phyloP scores from a whole-genome alignment of 1,140 invertebrate genomes.

The silkworm (Bombyx mori) region DNA sequence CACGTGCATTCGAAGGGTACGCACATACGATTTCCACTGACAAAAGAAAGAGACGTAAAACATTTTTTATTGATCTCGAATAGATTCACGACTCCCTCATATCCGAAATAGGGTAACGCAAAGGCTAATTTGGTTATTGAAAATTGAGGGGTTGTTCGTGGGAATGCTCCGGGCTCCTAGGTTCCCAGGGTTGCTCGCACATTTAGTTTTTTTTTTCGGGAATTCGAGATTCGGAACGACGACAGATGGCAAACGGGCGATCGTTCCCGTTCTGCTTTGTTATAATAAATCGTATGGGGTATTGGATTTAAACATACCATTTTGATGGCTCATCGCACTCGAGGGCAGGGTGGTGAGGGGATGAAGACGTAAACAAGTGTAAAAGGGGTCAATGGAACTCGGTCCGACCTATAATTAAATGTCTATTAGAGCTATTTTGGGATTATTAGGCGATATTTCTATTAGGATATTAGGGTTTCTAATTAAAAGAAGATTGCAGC shows the following conservation, averaged over 20 bases:
- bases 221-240: conserved; percentile 61
- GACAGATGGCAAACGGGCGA: conserved; percentile 67
- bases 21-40: conserved; percentile 31
- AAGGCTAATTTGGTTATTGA: conserved; percentile 72
- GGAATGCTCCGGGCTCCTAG: conserved; percentile 62
- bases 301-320: conserved; percentile 68
- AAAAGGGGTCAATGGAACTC: conserved; percentile 68
- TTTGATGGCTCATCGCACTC: conserved; percentile 60
- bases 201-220: conserved; percentile 64
- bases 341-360: conserved; percentile 36
- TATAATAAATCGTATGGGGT: conserved; percentile 66
- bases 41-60: conserved; percentile 35
- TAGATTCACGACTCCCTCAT: conserved; percentile 70
- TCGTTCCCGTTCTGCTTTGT: conserved; percentile 60
- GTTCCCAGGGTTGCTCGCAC: conserved; percentile 68
- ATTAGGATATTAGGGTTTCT: conserved; percentile 35
- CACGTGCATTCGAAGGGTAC: conserved; percentile 68
- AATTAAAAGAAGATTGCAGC: conserved; percentile 44
- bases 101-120: conserved; percentile 70
- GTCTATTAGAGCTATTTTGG: conserved; percentile 62
- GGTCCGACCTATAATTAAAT: conserved; percentile 60
- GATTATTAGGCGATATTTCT: conserved; percentile 41
- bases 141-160: conserved; percentile 71
- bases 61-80: conserved; percentile 66
- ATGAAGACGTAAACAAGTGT: conserved; percentile 71